Base-by-base conservation (phyloP, 1,140 invertebrate species). In the Maniola jurtina region DNA sequence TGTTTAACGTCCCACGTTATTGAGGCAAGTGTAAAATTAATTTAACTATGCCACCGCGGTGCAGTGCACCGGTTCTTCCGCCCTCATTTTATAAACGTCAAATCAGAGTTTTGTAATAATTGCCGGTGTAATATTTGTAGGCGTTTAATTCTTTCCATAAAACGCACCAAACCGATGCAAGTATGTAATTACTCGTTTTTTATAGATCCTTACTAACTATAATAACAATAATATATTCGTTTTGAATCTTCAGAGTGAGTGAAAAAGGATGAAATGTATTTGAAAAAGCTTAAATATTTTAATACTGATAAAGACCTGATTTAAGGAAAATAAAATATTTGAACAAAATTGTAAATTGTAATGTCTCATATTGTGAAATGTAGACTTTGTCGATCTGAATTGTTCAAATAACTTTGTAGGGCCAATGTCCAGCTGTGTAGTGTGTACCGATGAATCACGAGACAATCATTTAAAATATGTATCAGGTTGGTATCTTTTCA, bases 391-490 rank as follows among this genome's bases (percentile, higher is more conserved):
- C 25, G 4, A 54, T 45, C 15, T 61, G 48, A 16, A 66, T 61
- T 66, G 47, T 66, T 66, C 6, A 55, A 47, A 66, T 60, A 56
- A 61, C 40, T 55, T 9, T 64, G 62, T 25, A 57, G 58, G 58
- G 50, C 60, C 60, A 56, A 63, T 45, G 38, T 66, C 38, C 68
- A 52, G 42, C 61, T 56, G 60, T 5, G 11, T 15, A 14, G 25
- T n/a, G n/a, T n/a, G 61, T 47, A 61, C n/a, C 47, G 61, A 68
- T 68, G 70, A 68, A 68, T 72, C 66, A 72, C 48, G 35, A 61
- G 56, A 16, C 55, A 65, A 62, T 36, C 35, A 72, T 72, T 72
- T 68, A 59, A 72, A 68, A 66, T 62, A 70, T 55, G 13, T 45
- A n/a, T 5, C 10, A 40, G 38, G 38, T 40, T 9, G 38, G 38